These are phyloP conservation scores for Diprion similis DNA, from an alignment of 1,140 invertebrate genomes.

Conservation along the genomic window DNA sequence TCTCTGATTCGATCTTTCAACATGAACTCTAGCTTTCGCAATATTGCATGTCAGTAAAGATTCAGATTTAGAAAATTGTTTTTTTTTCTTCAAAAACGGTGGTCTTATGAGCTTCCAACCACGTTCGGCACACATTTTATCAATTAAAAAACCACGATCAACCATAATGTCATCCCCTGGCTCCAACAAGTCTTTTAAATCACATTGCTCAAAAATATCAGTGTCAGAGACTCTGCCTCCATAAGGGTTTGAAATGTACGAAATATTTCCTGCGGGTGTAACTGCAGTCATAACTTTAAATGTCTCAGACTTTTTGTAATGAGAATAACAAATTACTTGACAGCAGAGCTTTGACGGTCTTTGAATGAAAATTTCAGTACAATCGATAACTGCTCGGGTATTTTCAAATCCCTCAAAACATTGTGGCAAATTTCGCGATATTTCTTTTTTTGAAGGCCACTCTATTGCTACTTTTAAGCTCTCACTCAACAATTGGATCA, in stretches of 20 bases:
- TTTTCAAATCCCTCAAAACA: constrained; percentile 38
- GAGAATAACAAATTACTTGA: constrained; percentile 36
- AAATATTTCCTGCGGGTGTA: constrained; percentile 43
- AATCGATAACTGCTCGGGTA: constrained; percentile 37
- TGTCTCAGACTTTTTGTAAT: constrained; percentile 44
- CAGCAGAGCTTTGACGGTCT: constrained; percentile 31
- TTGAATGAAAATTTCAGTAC: constrained; percentile 34
- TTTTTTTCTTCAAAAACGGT: constrained; percentile 33
- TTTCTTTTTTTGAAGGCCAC: constrained; percentile 31
- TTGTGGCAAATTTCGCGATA: constrained; percentile 31
- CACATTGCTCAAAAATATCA: constrained; percentile 36
- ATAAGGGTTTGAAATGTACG: constrained; percentile 42
- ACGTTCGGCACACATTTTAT: constrained; percentile 35
- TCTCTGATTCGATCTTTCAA: constrained; percentile 34
- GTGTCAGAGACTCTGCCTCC: constrained; percentile 46
- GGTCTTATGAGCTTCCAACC: constrained; percentile 30
- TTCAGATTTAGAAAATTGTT: constrained; percentile 36
- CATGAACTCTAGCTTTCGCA: constrained; percentile 33
- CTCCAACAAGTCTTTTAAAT: constrained; percentile 22
- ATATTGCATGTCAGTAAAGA: constrained; percentile 33
- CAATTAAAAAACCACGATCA: constrained; percentile 37
- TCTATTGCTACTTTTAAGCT: constrained; percentile 27
- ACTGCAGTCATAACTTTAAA: constrained; percentile 49
- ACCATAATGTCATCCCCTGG: constrained; percentile 31
- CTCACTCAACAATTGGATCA: constrained; percentile 25